Base-by-base conservation (phyloP, 37 sponge, comb jelly and placozoan species). In the Ephydatia muelleri region DNA sequence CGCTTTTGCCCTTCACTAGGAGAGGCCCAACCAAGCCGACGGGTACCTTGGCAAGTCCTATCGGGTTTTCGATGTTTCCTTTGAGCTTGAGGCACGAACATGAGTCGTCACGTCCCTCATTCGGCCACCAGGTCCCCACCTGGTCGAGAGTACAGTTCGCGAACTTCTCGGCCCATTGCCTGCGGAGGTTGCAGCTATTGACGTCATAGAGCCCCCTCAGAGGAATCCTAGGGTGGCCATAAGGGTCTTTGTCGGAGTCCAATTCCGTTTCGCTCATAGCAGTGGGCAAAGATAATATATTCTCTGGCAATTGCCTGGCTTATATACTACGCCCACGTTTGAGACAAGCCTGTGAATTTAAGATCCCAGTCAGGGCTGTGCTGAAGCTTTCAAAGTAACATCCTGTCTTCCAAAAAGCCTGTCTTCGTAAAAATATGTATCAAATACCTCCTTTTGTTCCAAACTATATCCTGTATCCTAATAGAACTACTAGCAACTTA, bases 51-150 rank as follows among this genome's bases (percentile, higher is more conserved):
- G 49, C 86, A 0, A 94, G 86, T 19, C 94, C 94, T 48, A 94
- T 94, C 0, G 80, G 77, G 70, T 90, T 94, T 83, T 94, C 94
- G 3, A 88, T 77, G 78, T 94, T 94, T 2, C 94, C 94, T 71
- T 94, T 94, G 31, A 94, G 75, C 29, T 84, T 82, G 1, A 81
- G 13, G 37, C 87, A 89, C 8, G 91, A 90, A 12, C 88, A 78
- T 23, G 82, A 70, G 47, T 88, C 88, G n/a, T 90, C 83, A 0
- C 33, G 36, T 14, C 88, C 91, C 30, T 94, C 94, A 14, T 71
- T 71, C 30, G 34, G 38, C 94, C 94, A 94, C 94, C 94, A 94
- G 35, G 88, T 38, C 0, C 91, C 91, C 25, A 87, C 37, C 39
- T 85, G 84, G n/a, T 70, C 49, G 21, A 94, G 80, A 30, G 31